Conservation (phyloP, 1,140 invertebrate species). For the Notospermus geniculatus region DNA sequence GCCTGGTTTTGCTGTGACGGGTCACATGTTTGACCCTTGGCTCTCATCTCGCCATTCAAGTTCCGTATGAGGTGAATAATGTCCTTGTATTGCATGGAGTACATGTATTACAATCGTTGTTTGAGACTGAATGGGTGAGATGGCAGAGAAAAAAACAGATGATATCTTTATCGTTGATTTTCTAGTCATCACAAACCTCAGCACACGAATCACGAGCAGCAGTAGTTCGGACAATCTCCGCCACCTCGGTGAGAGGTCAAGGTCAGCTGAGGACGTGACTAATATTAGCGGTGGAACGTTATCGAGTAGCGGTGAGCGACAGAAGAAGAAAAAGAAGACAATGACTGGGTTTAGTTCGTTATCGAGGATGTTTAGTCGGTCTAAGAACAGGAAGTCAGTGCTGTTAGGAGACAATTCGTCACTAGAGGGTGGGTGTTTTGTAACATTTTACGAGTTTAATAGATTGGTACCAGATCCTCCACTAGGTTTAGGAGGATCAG, state of each 20-base stretch:
- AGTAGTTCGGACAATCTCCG: constrained; percentile 13
- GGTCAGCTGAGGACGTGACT: constrained; percentile 13
- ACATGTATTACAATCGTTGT: too few species aligned
- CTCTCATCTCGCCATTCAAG: too few species aligned
- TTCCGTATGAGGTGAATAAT: too few species aligned
- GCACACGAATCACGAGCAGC: background rate
- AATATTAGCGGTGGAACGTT: background rate
- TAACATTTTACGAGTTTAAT: too few species aligned
- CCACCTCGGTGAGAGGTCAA: constrained; percentile 18
- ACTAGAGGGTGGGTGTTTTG: constrained; percentile 30
- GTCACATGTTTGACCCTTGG: too few species aligned
- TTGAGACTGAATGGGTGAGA: too few species aligned
- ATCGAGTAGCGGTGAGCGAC: background rate
- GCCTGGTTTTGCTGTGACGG: too few species aligned
- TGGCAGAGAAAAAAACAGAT: too few species aligned
- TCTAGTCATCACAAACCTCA: constrained; percentile 6
- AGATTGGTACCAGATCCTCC: too few species aligned
- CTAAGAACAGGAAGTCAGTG: constrained; percentile 38
- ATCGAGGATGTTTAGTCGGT: constrained; percentile 41
- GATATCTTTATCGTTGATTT: constrained; percentile 8
- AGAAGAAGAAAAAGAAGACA: constrained; percentile 32
- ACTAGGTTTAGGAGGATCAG: too few species aligned
- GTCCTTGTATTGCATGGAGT: too few species aligned
- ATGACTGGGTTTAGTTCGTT: constrained; percentile 28
- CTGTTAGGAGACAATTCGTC: constrained; percentile 28